Evolutionary conservation across 1,140 invertebrate species (phyloP).

Genomic region (Zophobas atratus): DNA sequence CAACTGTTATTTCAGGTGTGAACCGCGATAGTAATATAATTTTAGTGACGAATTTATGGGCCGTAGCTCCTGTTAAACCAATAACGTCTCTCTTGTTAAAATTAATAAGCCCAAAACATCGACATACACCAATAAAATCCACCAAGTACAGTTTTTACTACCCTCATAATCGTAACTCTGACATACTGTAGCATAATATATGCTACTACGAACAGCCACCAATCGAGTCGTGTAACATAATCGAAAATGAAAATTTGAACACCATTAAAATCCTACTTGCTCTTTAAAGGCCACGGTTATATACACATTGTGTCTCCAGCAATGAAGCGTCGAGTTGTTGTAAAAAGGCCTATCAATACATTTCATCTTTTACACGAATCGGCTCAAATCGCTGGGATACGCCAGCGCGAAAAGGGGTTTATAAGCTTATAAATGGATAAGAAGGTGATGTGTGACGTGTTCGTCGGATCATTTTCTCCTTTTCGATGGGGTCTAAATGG

Average conservation of each 20-base stretch:
- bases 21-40: neutral
- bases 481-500: neutral
- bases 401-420: neutral
- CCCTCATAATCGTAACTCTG: neutral
- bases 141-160: neutral
- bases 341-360: no score
- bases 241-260: no score
- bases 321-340: no score
- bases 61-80: neutral
- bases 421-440: neutral
- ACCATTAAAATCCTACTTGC: no score
- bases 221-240: no score
- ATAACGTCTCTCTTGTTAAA: neutral
- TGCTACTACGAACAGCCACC: no score
- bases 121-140: neutral
- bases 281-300: no score
- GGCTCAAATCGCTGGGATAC: neutral
- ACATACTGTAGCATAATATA: no score
- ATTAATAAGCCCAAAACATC: neutral
- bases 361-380: neutral
- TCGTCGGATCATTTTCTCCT: neutral
- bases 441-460: neutral
- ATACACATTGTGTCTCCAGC: no score
- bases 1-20: constrained; percentile 15
- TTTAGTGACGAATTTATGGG: constrained; percentile 35